Evolutionary conservation across 2,888 invertebrate genomes (phyloP), one percentile per base, ranked within the genome.

Genomic region (Kryphioiulus occultus): DNA sequence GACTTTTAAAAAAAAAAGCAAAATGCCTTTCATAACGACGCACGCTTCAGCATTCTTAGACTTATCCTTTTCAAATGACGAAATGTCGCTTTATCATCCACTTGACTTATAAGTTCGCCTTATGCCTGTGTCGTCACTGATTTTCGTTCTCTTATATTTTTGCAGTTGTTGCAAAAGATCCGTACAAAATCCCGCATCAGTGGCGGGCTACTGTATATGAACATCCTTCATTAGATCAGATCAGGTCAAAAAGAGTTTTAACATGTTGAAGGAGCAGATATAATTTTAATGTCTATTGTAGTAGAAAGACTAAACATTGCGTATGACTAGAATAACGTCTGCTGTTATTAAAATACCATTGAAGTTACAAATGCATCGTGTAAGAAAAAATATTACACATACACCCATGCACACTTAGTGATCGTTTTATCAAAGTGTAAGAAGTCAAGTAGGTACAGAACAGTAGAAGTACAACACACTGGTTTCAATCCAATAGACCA

Each of bases 371-470:
- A 44, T 85, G 85, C 44, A 42, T 85, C 42, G 85, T 42, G 44
- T 85, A 85, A 85, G 44, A 44, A 85, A 85, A 85, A 85, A 85
- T 42, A 85, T 85, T 44, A 42, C 85, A 85, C 85, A 85, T 44
- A 85, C 85, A 85, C 44, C 85, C 85, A 85, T 85, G 39, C 85
- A 85, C 85, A 85, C 85, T 78, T 78, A 85, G 85, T 85, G 85
- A 85, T 85, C 85, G 44, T 85, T 85, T 85, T 85, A 85, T 85
- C 85, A 85, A 85, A 85, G 85, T 85, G 85, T 85, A 85, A 85
- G 85, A 85, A 85, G 85, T 85, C 85, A 85, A 85, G 44, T 85
- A 85, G 85, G 85, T 85, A 85, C 85, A 85, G 85, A 85, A 85
- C 85, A 85, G 39, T 42, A 85, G 42, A 78, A 85, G 39, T 85